phyloP scores from a whole-genome alignment of 2,113 vertebrate species.

The Corythornis cristatus region DNA sequence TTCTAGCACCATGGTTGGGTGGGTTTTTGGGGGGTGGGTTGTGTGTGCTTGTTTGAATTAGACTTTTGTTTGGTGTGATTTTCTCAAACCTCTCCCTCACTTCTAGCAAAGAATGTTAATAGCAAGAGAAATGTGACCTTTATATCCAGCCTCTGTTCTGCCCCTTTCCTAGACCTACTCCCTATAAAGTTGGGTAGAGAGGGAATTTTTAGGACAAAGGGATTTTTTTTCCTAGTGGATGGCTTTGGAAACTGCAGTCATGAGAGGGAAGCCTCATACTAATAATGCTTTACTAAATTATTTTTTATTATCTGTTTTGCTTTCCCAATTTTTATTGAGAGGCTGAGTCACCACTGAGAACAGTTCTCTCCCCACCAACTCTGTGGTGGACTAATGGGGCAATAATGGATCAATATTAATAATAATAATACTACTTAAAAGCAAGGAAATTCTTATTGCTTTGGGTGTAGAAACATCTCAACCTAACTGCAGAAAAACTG shows the following conservation, averaged over 20 bases:
- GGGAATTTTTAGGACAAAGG: neutral
- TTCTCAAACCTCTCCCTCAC: neutral
- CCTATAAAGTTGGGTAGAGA: neutral
- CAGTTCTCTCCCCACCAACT: neutral
- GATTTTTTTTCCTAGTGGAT: neutral
- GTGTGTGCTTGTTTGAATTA: neutral
- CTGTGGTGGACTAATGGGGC: neutral
- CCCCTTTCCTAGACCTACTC: neutral
- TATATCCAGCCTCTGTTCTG: neutral
- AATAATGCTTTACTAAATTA: neutral
- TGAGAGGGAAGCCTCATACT: neutral
- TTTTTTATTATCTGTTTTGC: neutral
- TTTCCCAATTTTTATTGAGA: neutral
- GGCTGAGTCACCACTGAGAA: neutral
- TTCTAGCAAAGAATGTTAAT: neutral
- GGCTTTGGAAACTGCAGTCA: neutral
- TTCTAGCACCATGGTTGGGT: neutral
- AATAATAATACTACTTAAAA: neutral
- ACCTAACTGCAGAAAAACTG: neutral
- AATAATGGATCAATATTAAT: neutral
- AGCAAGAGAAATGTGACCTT: neutral
- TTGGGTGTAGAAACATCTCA: neutral
- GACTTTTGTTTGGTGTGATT: neutral
- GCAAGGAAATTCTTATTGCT: neutral
- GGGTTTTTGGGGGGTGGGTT: neutral